Conservation (phyloP, 2,888 invertebrate species). For the Eupithecia dodoneata region DNA sequence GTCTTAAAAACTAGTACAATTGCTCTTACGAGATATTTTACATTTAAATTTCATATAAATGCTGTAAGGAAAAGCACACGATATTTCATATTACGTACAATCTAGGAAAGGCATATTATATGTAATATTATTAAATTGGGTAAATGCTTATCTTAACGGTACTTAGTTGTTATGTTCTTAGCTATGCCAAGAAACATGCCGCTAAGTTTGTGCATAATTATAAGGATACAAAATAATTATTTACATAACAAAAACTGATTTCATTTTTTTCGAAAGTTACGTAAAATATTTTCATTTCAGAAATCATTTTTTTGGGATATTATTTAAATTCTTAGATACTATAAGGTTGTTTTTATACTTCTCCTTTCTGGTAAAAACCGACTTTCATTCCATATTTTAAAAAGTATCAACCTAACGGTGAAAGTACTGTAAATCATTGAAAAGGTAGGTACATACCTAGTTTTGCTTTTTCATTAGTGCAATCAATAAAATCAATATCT, state of each 20-base stretch:
- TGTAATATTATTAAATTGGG: constrained; percentile 9
- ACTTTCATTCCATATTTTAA: background rate
- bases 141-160: constrained; percentile 9
- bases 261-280: background rate
- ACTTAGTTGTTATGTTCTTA: constrained; percentile 40
- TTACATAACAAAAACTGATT: background rate
- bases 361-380: background rate
- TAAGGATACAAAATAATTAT: background rate
- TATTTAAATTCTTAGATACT: too few species aligned
- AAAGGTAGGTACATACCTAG: too few species aligned
- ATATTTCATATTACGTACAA: constrained; percentile 39
- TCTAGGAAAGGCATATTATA: constrained; percentile 23
- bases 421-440: too few species aligned
- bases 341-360: background rate
- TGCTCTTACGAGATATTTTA: constrained; percentile 49
- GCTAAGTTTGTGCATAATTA: background rate
- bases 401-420: background rate
- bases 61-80: constrained; percentile 44
- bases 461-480: too few species aligned
- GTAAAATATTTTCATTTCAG: background rate
- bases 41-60: constrained; percentile 50
- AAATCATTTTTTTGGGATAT: too few species aligned
- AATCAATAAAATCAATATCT: too few species aligned
- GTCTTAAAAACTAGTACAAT: constrained; percentile 42
- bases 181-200: background rate